phyloP scores from a whole-genome alignment of 1,140 invertebrate species.

The Liolophura sinensis region DNA sequence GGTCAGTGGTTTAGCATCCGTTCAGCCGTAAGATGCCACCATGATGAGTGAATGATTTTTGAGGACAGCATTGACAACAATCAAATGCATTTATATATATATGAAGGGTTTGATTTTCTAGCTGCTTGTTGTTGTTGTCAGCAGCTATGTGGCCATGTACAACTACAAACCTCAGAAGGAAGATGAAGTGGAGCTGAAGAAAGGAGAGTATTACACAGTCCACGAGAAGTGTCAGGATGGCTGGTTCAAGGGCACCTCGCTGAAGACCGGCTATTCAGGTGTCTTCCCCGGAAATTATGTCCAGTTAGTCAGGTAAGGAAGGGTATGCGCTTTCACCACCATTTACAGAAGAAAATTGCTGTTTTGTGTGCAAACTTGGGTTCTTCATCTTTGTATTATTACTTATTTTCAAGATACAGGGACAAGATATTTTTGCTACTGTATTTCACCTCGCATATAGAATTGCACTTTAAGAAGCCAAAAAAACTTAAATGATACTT shows the following conservation, averaged over 20 bases:
- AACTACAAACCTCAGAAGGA: conserved; percentile 55
- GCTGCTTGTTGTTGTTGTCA: conserved; percentile 8
- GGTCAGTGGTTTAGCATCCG: no score
- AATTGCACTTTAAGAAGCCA: no score
- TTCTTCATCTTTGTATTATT: no score
- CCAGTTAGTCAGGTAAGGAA: conserved; percentile 65
- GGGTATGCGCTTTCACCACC: no score
- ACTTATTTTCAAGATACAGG: no score
- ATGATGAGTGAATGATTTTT: neutral
- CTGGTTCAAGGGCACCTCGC: conserved; percentile 58
- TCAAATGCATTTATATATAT: neutral
- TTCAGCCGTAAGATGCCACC: no score
- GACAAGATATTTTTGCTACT: no score
- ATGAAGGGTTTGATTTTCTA: neutral
- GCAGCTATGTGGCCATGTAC: conserved; percentile 54
- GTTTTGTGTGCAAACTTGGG: no score
- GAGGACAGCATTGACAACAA: neutral
- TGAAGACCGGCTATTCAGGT: conserved; percentile 55
- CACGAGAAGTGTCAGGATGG: conserved; percentile 56
- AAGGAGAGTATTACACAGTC: conserved; percentile 55
- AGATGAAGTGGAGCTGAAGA: conserved; percentile 52
- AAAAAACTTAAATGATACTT: no score
- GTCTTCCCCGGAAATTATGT: conserved; percentile 59
- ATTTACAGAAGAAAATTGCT: no score
- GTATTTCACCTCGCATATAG: no score